Evolutionary conservation across 23 tunicate species (phyloP), one percentile per base, ranked within the genome.

Genomic region (Trididemnum clinides): DNA sequence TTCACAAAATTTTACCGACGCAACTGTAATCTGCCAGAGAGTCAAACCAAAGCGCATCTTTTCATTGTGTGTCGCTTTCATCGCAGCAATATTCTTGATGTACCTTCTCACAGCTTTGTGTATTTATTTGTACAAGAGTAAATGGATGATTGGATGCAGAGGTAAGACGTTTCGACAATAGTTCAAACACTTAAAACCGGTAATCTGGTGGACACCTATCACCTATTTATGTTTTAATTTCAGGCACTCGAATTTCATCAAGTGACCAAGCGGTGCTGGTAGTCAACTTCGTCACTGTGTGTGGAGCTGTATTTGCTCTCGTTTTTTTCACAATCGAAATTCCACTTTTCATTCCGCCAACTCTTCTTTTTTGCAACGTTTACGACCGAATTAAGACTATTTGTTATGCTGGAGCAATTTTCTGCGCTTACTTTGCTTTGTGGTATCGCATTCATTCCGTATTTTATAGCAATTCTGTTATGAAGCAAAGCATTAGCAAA

Each of bases 371-470:
- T 28, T 83, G 87, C 66, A 12, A 54, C 1, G 28, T 83, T 29
- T 83, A 83, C 32, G 66, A 83, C 65, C 79, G 79, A 31, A 71
- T 83, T 30, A 83, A 83, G 80, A 71, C 38, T 6, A 33, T 71
- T 2, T 35, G 27, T n/a, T 83, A 27, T 33, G 87, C 64, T 20
- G 50, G 50, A 1, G 33, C 78, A 5, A 28, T 71, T 4, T 31
- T 51, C 4, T 83, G 57, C 32, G 79, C 29, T 18, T 83, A 83
- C 71, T 50, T 71, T 21, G 59, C 87, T 29, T 69, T 83, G 20
- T 83, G 87, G 87, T 69, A 30, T 33, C 65, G 87, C 26, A 66
- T 83, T 0, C 71, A 49, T 26, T 70, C 87, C 27, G 87, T 66
- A 1, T 83, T 83, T 30, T 83, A 83, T 39, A 58, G 50, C 30